phyloP scores from a whole-genome alignment of 2,888 invertebrate species.

The Nemoura dubitans region DNA sequence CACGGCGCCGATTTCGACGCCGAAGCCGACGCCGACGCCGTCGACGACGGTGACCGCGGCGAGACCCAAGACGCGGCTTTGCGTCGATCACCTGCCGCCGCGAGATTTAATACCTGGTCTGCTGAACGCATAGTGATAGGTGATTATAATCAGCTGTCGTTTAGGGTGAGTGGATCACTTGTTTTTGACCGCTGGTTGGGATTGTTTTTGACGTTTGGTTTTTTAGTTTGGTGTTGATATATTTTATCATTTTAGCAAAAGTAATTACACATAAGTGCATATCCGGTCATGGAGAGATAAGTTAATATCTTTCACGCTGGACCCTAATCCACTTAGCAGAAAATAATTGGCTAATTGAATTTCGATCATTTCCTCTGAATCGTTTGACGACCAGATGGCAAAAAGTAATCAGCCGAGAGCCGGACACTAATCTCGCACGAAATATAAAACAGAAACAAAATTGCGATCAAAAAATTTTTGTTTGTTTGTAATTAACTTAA shows the following conservation, averaged over 20 bases:
- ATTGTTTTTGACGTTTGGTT: not conserved
- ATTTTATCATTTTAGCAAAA: not conserved
- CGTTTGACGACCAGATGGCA: not conserved
- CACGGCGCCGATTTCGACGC: not conserved
- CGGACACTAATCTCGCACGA: not conserved
- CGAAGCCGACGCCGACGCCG: not conserved
- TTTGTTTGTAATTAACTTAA: not conserved
- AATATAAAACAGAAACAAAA: not conserved
- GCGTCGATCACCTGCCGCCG: not conserved
- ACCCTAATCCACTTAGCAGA: slow-evolving; percentile 27
- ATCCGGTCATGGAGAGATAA: not conserved
- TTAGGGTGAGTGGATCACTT: not conserved
- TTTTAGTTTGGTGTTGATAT: not conserved
- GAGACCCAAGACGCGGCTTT: no score
- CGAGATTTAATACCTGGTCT: not conserved
- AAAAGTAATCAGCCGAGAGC: not conserved
- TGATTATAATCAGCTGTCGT: not conserved
- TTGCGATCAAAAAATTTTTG: not conserved
- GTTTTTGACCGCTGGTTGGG: not conserved
- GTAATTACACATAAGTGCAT: not conserved
- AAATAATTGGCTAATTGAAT: slow-evolving; percentile 30
- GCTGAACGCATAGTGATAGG: not conserved
- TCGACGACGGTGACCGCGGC: not conserved
- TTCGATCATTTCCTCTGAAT: slow-evolving; percentile 28
- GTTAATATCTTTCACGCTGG: not conserved